These are phyloP conservation scores for Myxocyprinus asiaticus DNA, from an alignment of 2,113 vertebrate species.

Conservation along the genomic window DNA sequence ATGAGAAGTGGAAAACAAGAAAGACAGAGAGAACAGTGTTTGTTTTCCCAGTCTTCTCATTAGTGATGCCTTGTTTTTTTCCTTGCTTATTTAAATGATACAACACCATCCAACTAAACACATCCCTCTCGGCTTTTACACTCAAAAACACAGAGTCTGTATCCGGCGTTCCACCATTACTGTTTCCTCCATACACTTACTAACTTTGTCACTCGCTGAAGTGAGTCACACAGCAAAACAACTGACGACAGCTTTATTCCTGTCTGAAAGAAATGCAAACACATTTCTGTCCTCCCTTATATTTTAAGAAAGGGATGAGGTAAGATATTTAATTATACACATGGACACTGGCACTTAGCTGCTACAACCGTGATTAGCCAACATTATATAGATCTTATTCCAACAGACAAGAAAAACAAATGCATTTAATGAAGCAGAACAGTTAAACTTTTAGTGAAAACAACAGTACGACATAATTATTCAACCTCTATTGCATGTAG, in stretches of 20 bases:
- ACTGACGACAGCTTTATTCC: not conserved
- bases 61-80: conserved; percentile 8
- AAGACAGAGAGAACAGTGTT: not conserved
- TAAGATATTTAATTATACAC: not conserved
- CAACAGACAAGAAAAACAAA: not conserved
- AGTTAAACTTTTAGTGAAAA: too few species aligned
- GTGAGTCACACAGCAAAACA: not conserved
- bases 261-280: not conserved
- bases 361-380: too few species aligned
- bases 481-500: too few species aligned
- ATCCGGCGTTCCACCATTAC: not conserved
- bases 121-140: not conserved
- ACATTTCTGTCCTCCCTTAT: not conserved
- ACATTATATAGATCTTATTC: too few species aligned
- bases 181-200: not conserved
- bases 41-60: not conserved
- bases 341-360: too few species aligned
- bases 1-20: not conserved
- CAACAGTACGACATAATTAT: too few species aligned
- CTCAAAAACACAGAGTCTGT: not conserved
- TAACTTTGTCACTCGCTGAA: not conserved
- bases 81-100: conserved; percentile 1
- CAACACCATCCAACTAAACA: not conserved
- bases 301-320: not conserved
- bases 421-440: too few species aligned